Base-by-base conservation (phyloP, 2,113 vertebrate genomes). In the Oryzias melastigma region DNA sequence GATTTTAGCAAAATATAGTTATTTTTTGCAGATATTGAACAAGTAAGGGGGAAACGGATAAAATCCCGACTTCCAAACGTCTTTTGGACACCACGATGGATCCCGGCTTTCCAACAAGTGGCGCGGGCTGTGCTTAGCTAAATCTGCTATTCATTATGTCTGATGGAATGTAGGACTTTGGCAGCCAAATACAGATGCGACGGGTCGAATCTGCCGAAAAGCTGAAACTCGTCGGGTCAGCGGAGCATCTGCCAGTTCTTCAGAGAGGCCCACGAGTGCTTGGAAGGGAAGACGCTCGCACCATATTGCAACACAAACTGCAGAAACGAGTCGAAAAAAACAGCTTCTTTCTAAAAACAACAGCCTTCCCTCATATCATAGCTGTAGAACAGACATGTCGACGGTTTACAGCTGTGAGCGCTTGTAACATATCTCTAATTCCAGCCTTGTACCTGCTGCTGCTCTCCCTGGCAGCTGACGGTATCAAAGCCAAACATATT, bases 181-280 rank as follows among this genome's bases (percentile, higher is more conserved):
- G 72, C 45, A 4, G 64, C 16, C 35, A 51, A 24, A 63, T 60
- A 65, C 80, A 78, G 82, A 74, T 57, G 80, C 77, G 56, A 73
- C 18, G 77, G 77, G 78, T 86, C 71, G 71, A 69, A 35, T 72
- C 57, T 17, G 46, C 76, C 50, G 68, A 67, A 81, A 62, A 16
- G 57, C 57, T 24, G 20, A 58, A 65, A 52, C 75, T 47, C 45
- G 68, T 71, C 62, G 62, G 82, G 84, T 85, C 85, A 82, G 75
- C 77, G 35, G 52, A 89, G 85, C 87, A 84, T 85, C 83, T 86
- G 87, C 65, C 82, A 78, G 68, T 77, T 83, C 69, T 82, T 87
- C 81, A 78, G 58, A 51, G 10, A 10, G 3, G 74, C 68, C 75
- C 63, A 66, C 44, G 52, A 77, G 67, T 66, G 68, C 65, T 81